Conservation (phyloP, 2,113 vertebrate genomes). For the Tupaia chinensis region DNA sequence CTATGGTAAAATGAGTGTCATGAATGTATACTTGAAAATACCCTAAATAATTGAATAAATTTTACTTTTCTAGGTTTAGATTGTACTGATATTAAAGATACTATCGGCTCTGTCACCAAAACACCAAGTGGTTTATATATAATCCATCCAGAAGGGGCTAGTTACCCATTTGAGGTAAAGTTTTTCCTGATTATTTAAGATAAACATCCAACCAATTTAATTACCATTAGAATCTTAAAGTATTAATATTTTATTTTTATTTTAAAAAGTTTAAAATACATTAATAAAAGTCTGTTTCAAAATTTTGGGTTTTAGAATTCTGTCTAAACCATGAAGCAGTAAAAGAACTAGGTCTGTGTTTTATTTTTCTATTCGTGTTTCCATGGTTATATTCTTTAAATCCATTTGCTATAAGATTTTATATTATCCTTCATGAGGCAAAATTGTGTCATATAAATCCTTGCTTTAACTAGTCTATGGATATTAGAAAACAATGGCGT, state of each 20-base stretch:
- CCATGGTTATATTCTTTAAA: constrained; percentile 1
- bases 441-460: neutral
- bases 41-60: constrained; percentile 47
- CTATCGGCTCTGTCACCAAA: constrained; percentile 91
- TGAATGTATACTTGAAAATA: constrained; percentile 20
- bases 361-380: constrained; percentile 43
- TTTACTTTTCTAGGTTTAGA: constrained; percentile 89
- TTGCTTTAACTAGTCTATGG: constrained; percentile 6
- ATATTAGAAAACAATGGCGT: neutral
- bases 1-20: neutral
- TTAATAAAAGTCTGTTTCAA: constrained; percentile 52
- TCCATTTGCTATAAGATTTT: neutral
- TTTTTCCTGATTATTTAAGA: constrained; percentile 50
- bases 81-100: constrained; percentile 95
- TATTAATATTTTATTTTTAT: constrained; percentile 56
- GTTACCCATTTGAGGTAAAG: constrained; percentile 94
- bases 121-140: constrained; percentile 96
- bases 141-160: constrained; percentile 93
- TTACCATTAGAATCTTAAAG: constrained; percentile 17
- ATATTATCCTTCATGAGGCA: constrained; percentile 11
- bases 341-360: neutral
- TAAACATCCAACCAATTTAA: constrained; percentile 41
- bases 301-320: constrained; percentile 42
- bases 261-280: neutral
- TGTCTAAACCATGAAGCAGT: neutral